Percentiles rank a stretch among this genome's conserved stretches.
Conservation (phyloP, 2,797 vertebrate species). For the Bothrops alternatus region DNA sequence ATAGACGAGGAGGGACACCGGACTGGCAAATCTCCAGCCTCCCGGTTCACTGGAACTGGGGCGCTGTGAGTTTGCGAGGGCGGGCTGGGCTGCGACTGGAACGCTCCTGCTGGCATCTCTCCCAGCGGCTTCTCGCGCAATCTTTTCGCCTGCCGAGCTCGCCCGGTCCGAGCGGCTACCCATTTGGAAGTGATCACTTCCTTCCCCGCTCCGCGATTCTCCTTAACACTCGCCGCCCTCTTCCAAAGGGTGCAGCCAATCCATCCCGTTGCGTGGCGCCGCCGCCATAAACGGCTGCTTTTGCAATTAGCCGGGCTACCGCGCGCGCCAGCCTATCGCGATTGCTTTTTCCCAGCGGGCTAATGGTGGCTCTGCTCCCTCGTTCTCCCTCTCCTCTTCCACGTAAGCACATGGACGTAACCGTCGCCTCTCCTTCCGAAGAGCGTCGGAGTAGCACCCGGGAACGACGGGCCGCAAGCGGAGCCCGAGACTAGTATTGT, state of each 20-base stretch:
- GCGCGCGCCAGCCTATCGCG: background rate
- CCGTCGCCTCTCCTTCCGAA: background rate
- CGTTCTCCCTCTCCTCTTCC: no score
- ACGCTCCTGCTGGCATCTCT: background rate
- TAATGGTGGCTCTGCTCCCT: background rate
- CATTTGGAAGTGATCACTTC: background rate
- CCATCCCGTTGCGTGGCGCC: background rate
- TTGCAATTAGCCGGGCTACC: background rate
- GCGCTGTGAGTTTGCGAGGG: background rate
- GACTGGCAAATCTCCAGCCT: slow-evolving; percentile 54
- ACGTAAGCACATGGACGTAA: background rate
- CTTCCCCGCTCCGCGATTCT: no score
- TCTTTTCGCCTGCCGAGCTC: background rate
- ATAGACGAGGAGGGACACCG: slow-evolving; percentile 28
- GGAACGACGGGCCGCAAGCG: no score
- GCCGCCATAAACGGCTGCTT: slow-evolving; percentile 19
- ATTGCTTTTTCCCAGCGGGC: background rate
- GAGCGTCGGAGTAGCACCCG: no score
- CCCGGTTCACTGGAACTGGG: background rate
- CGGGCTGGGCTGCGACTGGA: background rate
- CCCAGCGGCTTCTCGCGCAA: background rate
- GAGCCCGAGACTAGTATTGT: background rate
- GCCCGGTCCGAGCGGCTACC: slow-evolving; percentile 1
- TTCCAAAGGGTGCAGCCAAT: slow-evolving; percentile 12
- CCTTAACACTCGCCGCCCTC: background rate